These are phyloP conservation scores for Drosophila persimilis DNA, from an alignment of 1,140 invertebrate species.

Conservation along the genomic window DNA sequence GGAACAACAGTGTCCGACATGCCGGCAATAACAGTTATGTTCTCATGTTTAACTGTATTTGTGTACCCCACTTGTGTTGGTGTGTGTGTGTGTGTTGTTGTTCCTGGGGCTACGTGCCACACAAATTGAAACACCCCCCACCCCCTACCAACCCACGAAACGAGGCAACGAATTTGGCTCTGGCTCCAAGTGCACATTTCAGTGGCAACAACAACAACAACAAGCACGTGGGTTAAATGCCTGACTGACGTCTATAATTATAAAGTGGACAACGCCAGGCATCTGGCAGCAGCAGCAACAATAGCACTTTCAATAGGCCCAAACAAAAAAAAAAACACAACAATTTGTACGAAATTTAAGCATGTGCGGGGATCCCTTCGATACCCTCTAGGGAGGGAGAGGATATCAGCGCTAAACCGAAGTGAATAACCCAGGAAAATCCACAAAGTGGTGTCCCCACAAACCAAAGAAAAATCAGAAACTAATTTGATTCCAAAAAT, in stretches of 20 bases:
- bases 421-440: no score
- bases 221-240: constrained; percentile 67
- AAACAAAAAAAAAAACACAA: constrained; percentile 39
- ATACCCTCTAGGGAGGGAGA: constrained; percentile 5
- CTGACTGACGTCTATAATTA: constrained; percentile 80
- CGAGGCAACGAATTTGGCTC: constrained; percentile 56
- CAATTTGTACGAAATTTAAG: constrained; percentile 57
- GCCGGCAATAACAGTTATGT: constrained; percentile 55
- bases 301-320: constrained; percentile 8
- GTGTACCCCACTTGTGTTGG: constrained; percentile 28
- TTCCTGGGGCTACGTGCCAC: constrained; percentile 43
- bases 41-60: constrained; percentile 54
- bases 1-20: constrained; percentile 15
- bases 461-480: no score
- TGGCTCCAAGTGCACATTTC: constrained; percentile 13
- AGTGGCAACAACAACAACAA: constrained; percentile 19
- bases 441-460: no score
- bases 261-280: constrained; percentile 58
- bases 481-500: no score
- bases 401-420: no score
- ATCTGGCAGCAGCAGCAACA: constrained; percentile 37
- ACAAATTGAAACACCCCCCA: constrained; percentile 59
- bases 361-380: constrained; percentile 26
- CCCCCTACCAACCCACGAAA: constrained; percentile 6
- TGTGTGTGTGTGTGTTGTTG: constrained; percentile 17